phyloP scores from a whole-genome alignment of 2,888 invertebrate species.

The Terebella lapidaria region DNA sequence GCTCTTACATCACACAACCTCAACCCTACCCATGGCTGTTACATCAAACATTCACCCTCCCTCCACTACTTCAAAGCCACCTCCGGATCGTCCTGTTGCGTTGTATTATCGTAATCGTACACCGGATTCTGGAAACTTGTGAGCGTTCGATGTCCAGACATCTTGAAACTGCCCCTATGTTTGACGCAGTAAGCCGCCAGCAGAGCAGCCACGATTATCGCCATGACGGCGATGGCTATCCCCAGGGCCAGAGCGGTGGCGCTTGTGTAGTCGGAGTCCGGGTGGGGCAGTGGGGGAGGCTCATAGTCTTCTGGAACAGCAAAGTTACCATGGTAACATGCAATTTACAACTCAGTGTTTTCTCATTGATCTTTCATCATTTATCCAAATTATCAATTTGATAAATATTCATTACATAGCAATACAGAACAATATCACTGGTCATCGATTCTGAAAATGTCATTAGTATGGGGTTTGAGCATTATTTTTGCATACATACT shows the following conservation, averaged over 20 bases:
- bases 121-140: slow-evolving; percentile 21
- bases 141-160: slow-evolving; percentile 11
- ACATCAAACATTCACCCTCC: neutral
- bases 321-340: neutral
- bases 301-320: neutral
- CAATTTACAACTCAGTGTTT: neutral
- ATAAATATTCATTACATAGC: no score
- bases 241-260: slow-evolving; percentile 4
- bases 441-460: no score
- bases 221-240: neutral
- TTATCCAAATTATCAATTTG: no score
- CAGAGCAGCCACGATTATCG: neutral
- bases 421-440: no score
- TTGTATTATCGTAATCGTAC: slow-evolving; percentile 16
- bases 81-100: slow-evolving; percentile 5
- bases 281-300: neutral
- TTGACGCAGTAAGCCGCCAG: slow-evolving; percentile 8
- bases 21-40: neutral
- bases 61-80: neutral
- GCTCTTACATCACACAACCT: neutral
- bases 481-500: no score
- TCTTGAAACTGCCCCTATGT: neutral
- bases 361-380: no score
- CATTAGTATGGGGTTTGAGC: neutral
- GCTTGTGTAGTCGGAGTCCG: neutral